A percentile compares a stretch with the other conserved stretches of the same genome.
Conservation (phyloP, 2,113 vertebrate genomes). For the Gymnorhina tibicen region DNA sequence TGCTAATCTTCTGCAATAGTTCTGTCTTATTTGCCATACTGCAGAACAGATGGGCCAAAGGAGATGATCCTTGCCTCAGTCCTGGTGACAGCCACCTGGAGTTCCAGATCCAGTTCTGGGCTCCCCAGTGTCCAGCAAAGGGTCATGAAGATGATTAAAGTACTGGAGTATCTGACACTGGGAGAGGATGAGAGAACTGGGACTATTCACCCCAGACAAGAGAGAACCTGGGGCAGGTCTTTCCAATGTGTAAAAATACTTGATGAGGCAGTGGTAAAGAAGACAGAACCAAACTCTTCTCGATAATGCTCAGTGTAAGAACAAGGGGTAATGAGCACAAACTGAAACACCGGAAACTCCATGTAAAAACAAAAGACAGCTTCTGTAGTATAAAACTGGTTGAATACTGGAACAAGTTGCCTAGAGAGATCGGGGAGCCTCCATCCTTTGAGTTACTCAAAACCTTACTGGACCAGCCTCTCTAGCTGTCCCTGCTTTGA, state of each 20-base stretch:
- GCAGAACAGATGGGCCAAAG: not conserved
- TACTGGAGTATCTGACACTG: not conserved
- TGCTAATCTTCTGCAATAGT: not conserved
- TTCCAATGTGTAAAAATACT: not conserved
- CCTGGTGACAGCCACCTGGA: not conserved
- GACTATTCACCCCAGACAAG: not conserved
- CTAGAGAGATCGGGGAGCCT: not conserved
- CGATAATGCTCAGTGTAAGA: accelerated
- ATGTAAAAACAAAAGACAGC: not conserved
- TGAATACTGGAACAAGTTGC: not conserved
- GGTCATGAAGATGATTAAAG: not conserved
- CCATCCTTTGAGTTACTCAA: not conserved
- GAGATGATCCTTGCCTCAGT: not conserved
- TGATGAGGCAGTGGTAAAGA: not conserved
- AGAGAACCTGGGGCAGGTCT: not conserved
- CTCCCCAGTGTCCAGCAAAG: not conserved
- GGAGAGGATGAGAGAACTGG: not conserved
- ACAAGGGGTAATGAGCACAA: not conserved
- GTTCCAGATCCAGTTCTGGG: not conserved
- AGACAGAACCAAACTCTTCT: not conserved
- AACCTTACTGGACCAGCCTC: not conserved
- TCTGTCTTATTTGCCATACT: not conserved
- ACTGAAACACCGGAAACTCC: not conserved
- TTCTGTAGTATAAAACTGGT: not conserved
- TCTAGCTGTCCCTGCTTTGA: not conserved